Conservation (phyloP, 1,140 invertebrate genomes). For the Phthorimaea operculella region DNA sequence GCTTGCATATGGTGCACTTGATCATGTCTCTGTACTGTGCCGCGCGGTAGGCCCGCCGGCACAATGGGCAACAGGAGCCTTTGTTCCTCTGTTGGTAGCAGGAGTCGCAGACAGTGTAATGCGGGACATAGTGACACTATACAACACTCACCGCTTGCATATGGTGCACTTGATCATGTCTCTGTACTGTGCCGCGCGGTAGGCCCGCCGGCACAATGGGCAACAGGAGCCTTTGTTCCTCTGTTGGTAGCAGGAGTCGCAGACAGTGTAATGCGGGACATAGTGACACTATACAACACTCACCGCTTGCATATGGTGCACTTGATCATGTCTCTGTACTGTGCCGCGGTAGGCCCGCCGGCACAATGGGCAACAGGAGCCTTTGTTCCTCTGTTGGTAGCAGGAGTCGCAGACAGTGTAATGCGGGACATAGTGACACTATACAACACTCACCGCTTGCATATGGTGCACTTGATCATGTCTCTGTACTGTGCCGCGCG, state of each 20-base stretch:
- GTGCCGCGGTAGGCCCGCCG: conserved; percentile 92
- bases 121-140: no score
- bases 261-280: neutral
- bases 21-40: conserved; percentile 95
- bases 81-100: no score
- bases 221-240: conserved; percentile 96
- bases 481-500: no score
- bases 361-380: conserved; percentile 95
- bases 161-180: conserved; percentile 93
- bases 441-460: conserved; percentile 85
- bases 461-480: conserved; percentile 91
- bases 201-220: conserved; percentile 94
- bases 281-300: no score
- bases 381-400: conserved; percentile 97
- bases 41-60: conserved; percentile 94
- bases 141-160: conserved; percentile 86
- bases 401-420: conserved; percentile 98
- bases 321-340: conserved; percentile 94
- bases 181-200: no score
- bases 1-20: conserved; percentile 88
- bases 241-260: conserved; percentile 69
- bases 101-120: no score
- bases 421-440: no score
- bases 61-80: no score
- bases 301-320: conserved; percentile 89